Percentiles rank a stretch among this genome's conserved stretches.
These are phyloP conservation scores for Alaudala cheleensis DNA, from an alignment of 2,113 vertebrate genomes.

Conservation along the genomic window DNA sequence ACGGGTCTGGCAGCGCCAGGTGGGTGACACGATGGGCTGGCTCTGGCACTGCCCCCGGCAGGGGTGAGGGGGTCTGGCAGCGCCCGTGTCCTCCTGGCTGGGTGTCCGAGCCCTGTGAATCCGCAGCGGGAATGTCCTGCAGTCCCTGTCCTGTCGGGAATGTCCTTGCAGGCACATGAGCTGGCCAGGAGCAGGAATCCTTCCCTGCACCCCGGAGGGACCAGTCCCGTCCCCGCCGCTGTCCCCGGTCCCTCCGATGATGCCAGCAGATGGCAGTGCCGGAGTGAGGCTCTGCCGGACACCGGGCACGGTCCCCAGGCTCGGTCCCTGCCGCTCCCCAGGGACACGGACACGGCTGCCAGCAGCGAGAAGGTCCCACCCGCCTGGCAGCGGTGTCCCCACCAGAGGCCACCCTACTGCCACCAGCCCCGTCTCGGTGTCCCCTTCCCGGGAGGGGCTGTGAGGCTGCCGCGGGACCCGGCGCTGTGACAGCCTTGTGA, in stretches of 20 bases:
- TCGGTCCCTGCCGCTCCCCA: background rate
- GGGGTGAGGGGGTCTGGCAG: background rate
- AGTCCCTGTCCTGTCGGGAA: background rate
- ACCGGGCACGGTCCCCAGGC: background rate
- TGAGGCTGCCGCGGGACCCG: fast-evolving
- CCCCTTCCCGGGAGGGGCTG: too few relatives aligned
- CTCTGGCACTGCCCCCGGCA: background rate
- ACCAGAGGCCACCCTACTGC: background rate
- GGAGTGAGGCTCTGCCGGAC: background rate
- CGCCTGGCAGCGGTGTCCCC: background rate
- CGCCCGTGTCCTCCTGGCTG: background rate
- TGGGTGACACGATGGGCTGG: fast-evolving
- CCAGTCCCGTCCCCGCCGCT: fast-evolving
- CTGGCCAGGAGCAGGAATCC: background rate
- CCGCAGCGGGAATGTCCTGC: background rate
- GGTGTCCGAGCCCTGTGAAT: fast-evolving
- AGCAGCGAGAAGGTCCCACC: background rate
- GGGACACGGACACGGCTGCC: background rate
- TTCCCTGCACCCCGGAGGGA: fast-evolving
- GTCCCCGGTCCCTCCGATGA: fast-evolving
- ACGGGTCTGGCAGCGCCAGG: background rate
- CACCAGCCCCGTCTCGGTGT: background rate
- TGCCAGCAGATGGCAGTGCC: conserved; percentile 22
- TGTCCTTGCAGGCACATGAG: background rate
- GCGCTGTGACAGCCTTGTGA: background rate